These are phyloP conservation scores for Drosophila imparisetae DNA, from an alignment of 2,888 invertebrate genomes.

Conservation along the genomic window DNA sequence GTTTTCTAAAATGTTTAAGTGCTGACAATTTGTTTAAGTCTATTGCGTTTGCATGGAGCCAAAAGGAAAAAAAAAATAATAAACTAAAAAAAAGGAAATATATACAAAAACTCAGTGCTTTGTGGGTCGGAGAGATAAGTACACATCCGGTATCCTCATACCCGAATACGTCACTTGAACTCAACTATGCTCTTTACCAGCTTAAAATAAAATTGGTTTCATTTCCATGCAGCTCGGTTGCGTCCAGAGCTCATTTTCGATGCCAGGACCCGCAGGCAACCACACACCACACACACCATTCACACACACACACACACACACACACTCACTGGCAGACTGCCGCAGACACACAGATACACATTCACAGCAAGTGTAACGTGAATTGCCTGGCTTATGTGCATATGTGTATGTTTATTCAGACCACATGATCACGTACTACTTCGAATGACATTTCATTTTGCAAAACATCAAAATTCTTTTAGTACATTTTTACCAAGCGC, in stretches of 20 bases:
- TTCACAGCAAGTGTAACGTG: slow-evolving; percentile 17
- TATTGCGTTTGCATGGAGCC: slow-evolving; percentile 49
- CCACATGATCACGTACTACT: slow-evolving; percentile 63
- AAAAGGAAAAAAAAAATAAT: slow-evolving; percentile 12
- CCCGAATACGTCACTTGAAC: slow-evolving; percentile 60
- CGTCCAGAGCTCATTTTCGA: slow-evolving; percentile 48
- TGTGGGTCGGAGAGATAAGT: slow-evolving; percentile 59
- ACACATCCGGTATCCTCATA: slow-evolving; percentile 44
- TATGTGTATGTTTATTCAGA: background rate
- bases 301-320: background rate
- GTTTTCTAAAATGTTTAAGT: slow-evolving; percentile 74
- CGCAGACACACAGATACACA: background rate
- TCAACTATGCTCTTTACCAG: slow-evolving; percentile 74
- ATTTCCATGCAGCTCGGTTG: slow-evolving; percentile 55
- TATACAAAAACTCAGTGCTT: slow-evolving; percentile 17
- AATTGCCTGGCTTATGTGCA: slow-evolving; percentile 23
- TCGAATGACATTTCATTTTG: slow-evolving; percentile 71
- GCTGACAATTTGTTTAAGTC: slow-evolving; percentile 74
- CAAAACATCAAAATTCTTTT: slow-evolving; percentile 61
- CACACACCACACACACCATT: slow-evolving; percentile 5
- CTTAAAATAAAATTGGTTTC: slow-evolving; percentile 73
- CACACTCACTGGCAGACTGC: background rate
- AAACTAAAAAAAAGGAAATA: slow-evolving; percentile 12
- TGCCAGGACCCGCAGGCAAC: slow-evolving; percentile 25
- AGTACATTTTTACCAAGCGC: slow-evolving; percentile 38